Base-by-base conservation (phyloP, 1,140 invertebrate genomes). In the Pogonomyrmex barbatus region DNA sequence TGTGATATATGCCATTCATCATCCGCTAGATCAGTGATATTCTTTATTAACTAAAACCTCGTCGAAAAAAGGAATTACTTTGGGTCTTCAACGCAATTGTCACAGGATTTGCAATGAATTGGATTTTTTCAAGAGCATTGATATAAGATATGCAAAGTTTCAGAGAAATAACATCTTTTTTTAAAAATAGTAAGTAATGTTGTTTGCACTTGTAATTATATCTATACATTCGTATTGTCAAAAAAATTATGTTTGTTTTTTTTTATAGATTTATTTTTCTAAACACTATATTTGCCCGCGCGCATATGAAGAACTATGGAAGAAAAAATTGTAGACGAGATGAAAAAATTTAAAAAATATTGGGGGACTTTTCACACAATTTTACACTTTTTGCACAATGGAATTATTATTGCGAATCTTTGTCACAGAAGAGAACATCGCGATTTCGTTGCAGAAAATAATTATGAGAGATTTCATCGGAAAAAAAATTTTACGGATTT, bases 111-210 rank as follows among this genome's bases (percentile, higher is more conserved):
- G n/a, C n/a, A 36, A 70, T 3, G 9, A 10, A 50, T 81, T 4
- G 30, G 36, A 9, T 39, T 54, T 77, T 65, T 87, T 56, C 33
- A 60, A 45, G 10, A 42, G 58, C 42, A 14, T 36, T 4, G n/a
- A 36, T n/a, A 36, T 10, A 8, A 52, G 45, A 9, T n/a, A 30
- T 30, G 78, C 86, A 90, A 82, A 92, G 86, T 92, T 92, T 85
- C 85, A 92, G 91, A 85, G 67, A 70, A 89, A 90, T 36, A 5
- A 67, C 82, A 76, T 83, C 62, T 12, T 9, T 84, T 87, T 14
- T 4, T 82, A 83, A 65, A 88, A 89, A 88, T 88, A 88, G 87
- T 88, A 87, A 62, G 56, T 33, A 45, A 52, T 50, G 33, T 5
- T 10, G 12, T 52, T 60, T 24, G 39, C 2, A 30, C 9, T 67